Evolutionary conservation across 2,797 vertebrate genomes (phyloP), one percentile per base, ranked within the genome.

Genomic region (Myotis planiceps): DNA sequence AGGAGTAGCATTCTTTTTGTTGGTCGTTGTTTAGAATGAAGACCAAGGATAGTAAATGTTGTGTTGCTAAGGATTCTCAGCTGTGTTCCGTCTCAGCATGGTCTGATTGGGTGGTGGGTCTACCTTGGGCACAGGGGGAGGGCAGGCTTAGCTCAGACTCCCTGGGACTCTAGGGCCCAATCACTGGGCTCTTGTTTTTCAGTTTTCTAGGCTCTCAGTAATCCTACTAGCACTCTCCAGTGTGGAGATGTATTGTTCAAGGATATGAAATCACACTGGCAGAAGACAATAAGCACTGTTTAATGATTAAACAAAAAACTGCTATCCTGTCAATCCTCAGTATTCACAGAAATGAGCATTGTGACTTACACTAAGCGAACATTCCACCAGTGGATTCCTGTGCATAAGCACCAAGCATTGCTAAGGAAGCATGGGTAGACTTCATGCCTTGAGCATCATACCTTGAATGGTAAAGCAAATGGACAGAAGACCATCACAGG

Each of bases 351-450:
- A 72, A 63, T 0, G 19, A 85, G 66, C 18, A 39, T 1, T 4
- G 68, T 27, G 8, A 58, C 37, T 9, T 27, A 27, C 14, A 18
- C 25, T 45, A 27, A 93, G 37, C 8, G 9, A 53, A 2, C 0
- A 4, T 34, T 18, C 29, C 42, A 12, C 14, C 51, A 18, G 15
- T 19, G 69, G 49, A 58, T 51, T 39, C 34, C 65, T 29, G 1
- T 13, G 27, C 2, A 0, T 39, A 1, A 3, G 3, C 69, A 34
- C 0, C 0, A 29, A 34, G 29, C 18, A 21, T 9, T 1, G 2
- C 60, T 29, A 45, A 45, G 19, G 13, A 81, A 51, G 12, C 23
- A 7, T 63, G 23, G 5, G 13, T 23, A 14, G 58, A 4, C 34
- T 12, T 18, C 19, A 5, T 16, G 47, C 81, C 78, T 68, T 10